Evolutionary conservation across 1,140 invertebrate genomes (phyloP).

Genomic region (Drosophila baimaii): DNA sequence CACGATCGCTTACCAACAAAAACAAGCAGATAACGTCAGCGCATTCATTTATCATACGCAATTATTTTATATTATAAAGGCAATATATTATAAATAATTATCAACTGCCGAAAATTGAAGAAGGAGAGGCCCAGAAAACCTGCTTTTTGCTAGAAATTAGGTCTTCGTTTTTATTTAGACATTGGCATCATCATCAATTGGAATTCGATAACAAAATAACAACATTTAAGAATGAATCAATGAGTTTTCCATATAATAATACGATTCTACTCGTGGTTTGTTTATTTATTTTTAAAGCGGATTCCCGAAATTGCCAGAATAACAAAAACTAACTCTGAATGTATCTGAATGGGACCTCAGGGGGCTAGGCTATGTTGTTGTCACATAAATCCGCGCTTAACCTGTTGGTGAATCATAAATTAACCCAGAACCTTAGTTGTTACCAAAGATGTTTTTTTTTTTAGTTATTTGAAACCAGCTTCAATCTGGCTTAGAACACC

Average conservation of each 20-base stretch:
- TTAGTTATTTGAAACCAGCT: constrained; percentile 27
- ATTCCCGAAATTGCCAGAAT: constrained; percentile 36
- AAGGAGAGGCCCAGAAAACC: constrained; percentile 53
- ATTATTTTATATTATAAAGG: constrained; percentile 33
- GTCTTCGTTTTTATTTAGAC: constrained; percentile 81
- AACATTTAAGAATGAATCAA: constrained; percentile 57
- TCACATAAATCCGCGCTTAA: constrained; percentile 37
- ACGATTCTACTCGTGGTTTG: constrained; percentile 18
- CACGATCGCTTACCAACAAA: constrained; percentile 22
- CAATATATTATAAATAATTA: constrained; percentile 50
- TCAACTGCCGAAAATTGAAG: constrained; percentile 27
- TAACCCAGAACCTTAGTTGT: constrained; percentile 44
- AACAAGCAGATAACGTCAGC: constrained; percentile 25
- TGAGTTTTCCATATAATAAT: constrained; percentile 34
- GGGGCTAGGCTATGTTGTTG: constrained; percentile 49
- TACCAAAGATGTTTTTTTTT: constrained; percentile 27
- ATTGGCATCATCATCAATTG: constrained; percentile 74
- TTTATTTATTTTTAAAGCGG: constrained; percentile 33
- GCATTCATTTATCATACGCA: constrained; percentile 41
- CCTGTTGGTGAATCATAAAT: constrained; percentile 68
- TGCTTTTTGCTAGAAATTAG: constrained; percentile 67
- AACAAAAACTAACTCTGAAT: constrained; percentile 18
- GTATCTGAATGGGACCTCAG: constrained; percentile 23
- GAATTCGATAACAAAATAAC: constrained; percentile 40
- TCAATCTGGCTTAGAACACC: constrained; percentile 20